Conservation (phyloP, 2,797 vertebrate genomes). For the Siniperca undulata region DNA sequence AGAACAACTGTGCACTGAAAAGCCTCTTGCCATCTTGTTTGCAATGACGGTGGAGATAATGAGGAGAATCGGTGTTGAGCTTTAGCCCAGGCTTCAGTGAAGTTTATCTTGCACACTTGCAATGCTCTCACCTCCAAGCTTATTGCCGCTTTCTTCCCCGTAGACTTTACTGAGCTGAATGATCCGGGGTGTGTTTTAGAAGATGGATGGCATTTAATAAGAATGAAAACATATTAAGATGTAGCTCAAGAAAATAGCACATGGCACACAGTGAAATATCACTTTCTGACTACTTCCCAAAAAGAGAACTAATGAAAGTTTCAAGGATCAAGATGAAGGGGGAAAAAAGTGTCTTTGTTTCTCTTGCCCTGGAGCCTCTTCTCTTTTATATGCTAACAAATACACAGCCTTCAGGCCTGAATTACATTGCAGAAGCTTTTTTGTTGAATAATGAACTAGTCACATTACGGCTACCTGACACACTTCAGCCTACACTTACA, state of each 20-base stretch:
- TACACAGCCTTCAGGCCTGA: conserved; percentile 43
- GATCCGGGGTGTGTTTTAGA: background rate
- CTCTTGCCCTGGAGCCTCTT: conserved; percentile 47
- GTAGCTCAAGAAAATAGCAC: background rate
- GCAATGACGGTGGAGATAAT: conserved; percentile 33
- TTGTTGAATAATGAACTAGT: conserved; percentile 51
- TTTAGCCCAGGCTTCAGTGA: conserved; percentile 16
- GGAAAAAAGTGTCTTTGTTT: conserved; percentile 21
- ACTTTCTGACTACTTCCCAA: conserved; percentile 5
- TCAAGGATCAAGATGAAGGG: conserved; percentile 34
- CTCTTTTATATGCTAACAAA: conserved; percentile 67
- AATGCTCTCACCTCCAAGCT: background rate
- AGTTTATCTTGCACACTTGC: conserved; percentile 42
- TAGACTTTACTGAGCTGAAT: conserved; percentile 25
- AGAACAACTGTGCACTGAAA: conserved; percentile 18
- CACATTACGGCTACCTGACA: conserved; percentile 41
- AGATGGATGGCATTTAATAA: conserved; percentile 6
- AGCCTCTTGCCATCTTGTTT: conserved; percentile 36
- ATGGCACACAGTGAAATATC: background rate
- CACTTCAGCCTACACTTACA: conserved; percentile 9
- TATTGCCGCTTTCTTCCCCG: background rate
- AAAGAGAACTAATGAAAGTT: conserved; percentile 40
- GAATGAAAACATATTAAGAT: conserved; percentile 17
- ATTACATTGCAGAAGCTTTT: conserved; percentile 39
- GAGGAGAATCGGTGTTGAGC: conserved; percentile 15